Base-by-base conservation (phyloP, 2,888 invertebrate genomes). In the Gymnosoma rotundatum region DNA sequence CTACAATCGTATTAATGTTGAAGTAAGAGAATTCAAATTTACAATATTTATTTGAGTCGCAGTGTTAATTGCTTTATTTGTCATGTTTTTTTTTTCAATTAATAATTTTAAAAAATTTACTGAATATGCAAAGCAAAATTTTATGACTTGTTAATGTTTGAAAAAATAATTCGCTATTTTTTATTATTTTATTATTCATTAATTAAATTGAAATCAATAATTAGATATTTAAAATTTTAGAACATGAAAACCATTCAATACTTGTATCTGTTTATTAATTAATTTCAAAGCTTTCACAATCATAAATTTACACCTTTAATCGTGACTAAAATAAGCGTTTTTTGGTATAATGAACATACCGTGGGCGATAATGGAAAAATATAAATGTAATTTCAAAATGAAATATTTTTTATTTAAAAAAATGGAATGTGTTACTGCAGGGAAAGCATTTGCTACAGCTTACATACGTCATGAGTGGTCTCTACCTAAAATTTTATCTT, bases 241-340 rank as follows among this genome's bases (percentile, higher is more conserved):
- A 66, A 48, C 36, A 36, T n/a, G 32, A 45, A 32, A 42, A 25
- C 54, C 56, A 58, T 56, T 60, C 14, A 12, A 76, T 18, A 38
- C 6, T 45, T n/a, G 18, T n/a, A 2, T 66, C 14, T 32, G 2
- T 45, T 5, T 10, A 58, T 2, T 12, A 18, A 3, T 60, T 20
- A 8, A 48, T 50, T 50, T 50, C 18, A 8, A 72, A 60, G 36
- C 12, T 58, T 60, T 58, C 12, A 54, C 48, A 48, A 73, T 56
- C 66, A 78, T 61, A 72, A 75, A 76, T 76, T 82, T 76, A 72
- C 81, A 76, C 66, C 66, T 76, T 60, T 72, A 76, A 21, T 76
- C 76, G 76, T 82, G 82, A 67, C 76, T 72, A 45, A 0, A 67
- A 25, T 25, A 60, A 66, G 10, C 8, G n/a, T 48, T 56, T 75